Base-by-base conservation (phyloP, 2,113 vertebrate genomes). In the Bujurquina vittata region DNA sequence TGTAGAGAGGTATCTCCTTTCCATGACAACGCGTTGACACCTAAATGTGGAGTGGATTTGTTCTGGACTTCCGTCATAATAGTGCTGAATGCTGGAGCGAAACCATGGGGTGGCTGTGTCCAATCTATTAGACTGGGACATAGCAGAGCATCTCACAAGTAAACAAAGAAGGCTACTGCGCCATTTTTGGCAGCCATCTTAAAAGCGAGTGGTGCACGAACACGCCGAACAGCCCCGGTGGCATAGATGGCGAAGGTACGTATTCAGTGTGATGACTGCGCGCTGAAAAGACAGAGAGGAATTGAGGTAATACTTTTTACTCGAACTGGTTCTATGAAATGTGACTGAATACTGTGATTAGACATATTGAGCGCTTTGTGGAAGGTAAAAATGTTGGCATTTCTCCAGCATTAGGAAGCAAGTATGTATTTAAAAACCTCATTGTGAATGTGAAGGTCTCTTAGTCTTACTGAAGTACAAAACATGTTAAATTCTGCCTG, bases 161-260 rank as follows among this genome's bases (percentile, higher is more conserved):
- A 92, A 91, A 93, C 91, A 94, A 93, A 91, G 88, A 35, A 89
- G 77, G 61, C 87, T 60, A 63, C 77, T 59, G 81, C 79, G 60
- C 90, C 88, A 90, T 91, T 81, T 90, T 91, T 85, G 91, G 91
- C 83, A 91, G 91, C 92, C 91, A 93, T 94, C 82, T 94, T 94
- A 91, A 84, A 85, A 84, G 26, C 63, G 29, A 59, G 88, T 23
- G 43, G 37, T 10, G 84, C 67, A 81, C 77, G 73, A 60, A 79
- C 69, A 55, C 58, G 69, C 77, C 7, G 67, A 78, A 65, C 75
- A 29, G 79, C 29, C 29, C 14, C 14, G 72, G 57, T 35, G 74
- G 69, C 72, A 80, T 8, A 35, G 81, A 63, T 9, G 43, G 22
- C 8, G 75, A 80, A 59, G 43, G 78, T 57, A 80, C 22, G 23